A percentile compares a stretch with the other conserved stretches of the same genome.
Evolutionary conservation across 2,888 invertebrate genomes (phyloP).

Genomic region (Omphaloscelis lunosa): DNA sequence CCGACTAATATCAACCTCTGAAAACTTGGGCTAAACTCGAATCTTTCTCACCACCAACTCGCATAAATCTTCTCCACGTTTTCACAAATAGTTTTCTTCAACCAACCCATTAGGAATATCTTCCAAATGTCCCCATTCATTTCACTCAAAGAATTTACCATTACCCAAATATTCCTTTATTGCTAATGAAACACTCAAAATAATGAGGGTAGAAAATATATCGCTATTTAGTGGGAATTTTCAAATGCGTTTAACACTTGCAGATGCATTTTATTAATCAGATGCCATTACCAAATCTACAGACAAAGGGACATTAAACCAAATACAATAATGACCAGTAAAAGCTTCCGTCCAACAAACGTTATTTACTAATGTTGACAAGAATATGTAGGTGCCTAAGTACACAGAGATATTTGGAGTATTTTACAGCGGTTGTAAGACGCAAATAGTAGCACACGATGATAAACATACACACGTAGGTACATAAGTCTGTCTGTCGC

Average conservation of each 20-base stretch:
- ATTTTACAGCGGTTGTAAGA: slow-evolving; percentile 22
- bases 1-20: slow-evolving; percentile 32
- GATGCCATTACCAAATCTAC: not conserved
- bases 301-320: slow-evolving; percentile 6
- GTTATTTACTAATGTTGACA: slow-evolving; percentile 11
- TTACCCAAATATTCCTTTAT: slow-evolving; percentile 57
- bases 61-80: slow-evolving; percentile 27
- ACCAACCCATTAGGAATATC: slow-evolving; percentile 33
- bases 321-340: not conserved
- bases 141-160: slow-evolving; percentile 43
- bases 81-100: slow-evolving; percentile 40
- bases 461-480: slow-evolving; percentile 37
- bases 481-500: slow-evolving; percentile 54
- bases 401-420: slow-evolving; percentile 32
- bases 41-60: slow-evolving; percentile 45
- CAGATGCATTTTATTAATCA: slow-evolving; percentile 30
- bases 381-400: slow-evolving; percentile 13
- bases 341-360: slow-evolving; percentile 15
- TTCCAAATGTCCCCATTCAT: slow-evolving; percentile 37
- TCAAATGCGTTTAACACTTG: slow-evolving; percentile 11
- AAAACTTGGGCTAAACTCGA: slow-evolving; percentile 38
- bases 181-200: slow-evolving; percentile 41
- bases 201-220: slow-evolving; percentile 17
- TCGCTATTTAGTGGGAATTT: slow-evolving; percentile 7
- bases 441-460: slow-evolving; percentile 45